A percentile compares a stretch with the other conserved stretches of the same genome.
phyloP scores from a whole-genome alignment of 2,113 vertebrate species.

The Nycticorax nycticorax region DNA sequence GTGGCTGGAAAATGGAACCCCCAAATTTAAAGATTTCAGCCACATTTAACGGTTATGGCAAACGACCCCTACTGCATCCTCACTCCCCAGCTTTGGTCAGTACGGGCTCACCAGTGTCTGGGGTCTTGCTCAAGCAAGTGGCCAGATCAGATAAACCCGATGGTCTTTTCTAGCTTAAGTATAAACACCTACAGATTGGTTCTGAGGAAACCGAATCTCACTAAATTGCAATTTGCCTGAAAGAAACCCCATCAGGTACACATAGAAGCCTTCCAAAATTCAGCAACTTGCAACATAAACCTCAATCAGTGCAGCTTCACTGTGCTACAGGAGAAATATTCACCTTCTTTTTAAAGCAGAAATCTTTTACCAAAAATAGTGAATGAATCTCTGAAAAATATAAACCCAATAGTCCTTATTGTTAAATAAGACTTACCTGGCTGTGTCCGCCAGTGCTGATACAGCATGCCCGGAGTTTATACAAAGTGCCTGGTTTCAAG shows the following conservation, averaged over 20 bases:
- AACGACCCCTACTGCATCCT: neutral
- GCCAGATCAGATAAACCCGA: neutral
- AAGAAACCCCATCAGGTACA: neutral
- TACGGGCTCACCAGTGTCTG: neutral
- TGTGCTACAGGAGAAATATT: neutral
- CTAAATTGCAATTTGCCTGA: neutral
- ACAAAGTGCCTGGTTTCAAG: conserved; percentile 91
- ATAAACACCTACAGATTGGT: neutral
- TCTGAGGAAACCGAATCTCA: neutral
- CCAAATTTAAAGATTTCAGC: neutral
- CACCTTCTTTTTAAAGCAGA: neutral
- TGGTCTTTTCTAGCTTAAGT: neutral
- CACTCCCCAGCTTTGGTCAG: neutral
- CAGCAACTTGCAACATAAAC: neutral
- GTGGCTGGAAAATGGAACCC: neutral
- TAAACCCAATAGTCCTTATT: rapidly evolving
- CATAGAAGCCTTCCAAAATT: neutral
- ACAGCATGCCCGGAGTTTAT: conserved; percentile 90
- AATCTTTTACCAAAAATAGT: neutral
- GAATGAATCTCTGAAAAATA: neutral
- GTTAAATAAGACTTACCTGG: conserved; percentile 74
- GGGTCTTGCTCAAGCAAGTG: neutral
- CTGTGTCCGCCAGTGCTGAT: conserved; percentile 96
- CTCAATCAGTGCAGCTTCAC: neutral
- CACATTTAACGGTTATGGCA: neutral